Conservation (phyloP, 2,888 invertebrate species). For the Lithophane socia region DNA sequence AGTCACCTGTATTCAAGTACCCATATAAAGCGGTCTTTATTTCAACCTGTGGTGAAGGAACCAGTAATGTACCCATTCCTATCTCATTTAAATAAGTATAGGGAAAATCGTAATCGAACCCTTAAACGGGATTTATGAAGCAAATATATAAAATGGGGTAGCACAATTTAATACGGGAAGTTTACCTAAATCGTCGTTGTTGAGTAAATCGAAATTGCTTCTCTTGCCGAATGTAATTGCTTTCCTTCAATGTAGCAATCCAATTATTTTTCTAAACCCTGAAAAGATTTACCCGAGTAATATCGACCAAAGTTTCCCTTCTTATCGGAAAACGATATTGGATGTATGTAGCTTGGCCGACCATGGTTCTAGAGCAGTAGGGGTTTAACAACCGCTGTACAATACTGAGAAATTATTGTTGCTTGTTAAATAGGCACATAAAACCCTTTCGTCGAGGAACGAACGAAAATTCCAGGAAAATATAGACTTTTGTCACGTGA, state of each 20-base stretch:
- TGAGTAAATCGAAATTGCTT: conserved; percentile 85
- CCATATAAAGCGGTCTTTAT: conserved; percentile 56
- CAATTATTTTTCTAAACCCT: conserved; percentile 88
- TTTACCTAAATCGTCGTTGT: conserved; percentile 83
- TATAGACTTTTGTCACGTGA: conserved; percentile 40
- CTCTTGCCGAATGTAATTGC: conserved; percentile 86
- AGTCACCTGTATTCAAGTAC: conserved; percentile 50
- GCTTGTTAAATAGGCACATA: conserved; percentile 40
- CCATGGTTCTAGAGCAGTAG: conserved; percentile 52
- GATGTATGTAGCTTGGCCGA: conserved; percentile 71
- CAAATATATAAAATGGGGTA: conserved; percentile 80
- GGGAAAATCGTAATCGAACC: conserved; percentile 79
- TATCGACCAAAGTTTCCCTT: conserved; percentile 78
- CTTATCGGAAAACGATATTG: conserved; percentile 85
- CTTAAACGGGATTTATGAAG: conserved; percentile 80
- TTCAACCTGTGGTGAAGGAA: conserved; percentile 64
- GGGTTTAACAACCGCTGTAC: conserved; percentile 27
- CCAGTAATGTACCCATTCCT: conserved; percentile 70
- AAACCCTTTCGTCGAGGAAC: conserved; percentile 33
- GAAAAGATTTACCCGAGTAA: conserved; percentile 83
- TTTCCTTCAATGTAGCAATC: conserved; percentile 86
- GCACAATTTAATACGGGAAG: conserved; percentile 80
- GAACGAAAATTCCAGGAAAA: conserved; percentile 32
- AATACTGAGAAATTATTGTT: conserved; percentile 35
- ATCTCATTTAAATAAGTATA: conserved; percentile 79